Base-by-base conservation (phyloP, 2,797 vertebrate species). In the Poliocrania exsul region DNA sequence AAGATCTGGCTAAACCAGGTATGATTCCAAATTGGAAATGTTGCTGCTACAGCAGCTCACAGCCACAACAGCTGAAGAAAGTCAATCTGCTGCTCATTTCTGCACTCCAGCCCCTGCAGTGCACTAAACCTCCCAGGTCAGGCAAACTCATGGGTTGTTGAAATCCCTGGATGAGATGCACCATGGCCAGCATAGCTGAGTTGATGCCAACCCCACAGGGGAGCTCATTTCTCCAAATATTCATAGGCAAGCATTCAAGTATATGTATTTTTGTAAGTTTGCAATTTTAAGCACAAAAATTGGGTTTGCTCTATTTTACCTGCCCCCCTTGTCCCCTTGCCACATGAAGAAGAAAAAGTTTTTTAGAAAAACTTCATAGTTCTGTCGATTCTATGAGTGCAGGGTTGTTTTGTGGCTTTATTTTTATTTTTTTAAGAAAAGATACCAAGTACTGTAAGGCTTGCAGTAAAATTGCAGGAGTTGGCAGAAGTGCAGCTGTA, bases 401-500 rank as follows among this genome's bases (percentile, higher is more conserved):
- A 73, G 12, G 29, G 19, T 9, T 86, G 23, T 51, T 89, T 33
- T 31, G 25, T 40, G 31, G 4, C 17, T 77, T 53, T 35, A 13
- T 13, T 23, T 46, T 44, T 35, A 5, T 18, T 37, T 51, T 70
- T 80, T 72, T 18, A 61, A 70, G 56, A 47, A 74, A 77, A 81
- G 12, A 38, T 4, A 85, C 23, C 61, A 78, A 79, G 61, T 50
- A 50, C 33, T 74, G 11, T 78, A 62, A 94, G 13, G 42, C 56
- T 77, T 81, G 44, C 56, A 77, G 67, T 40, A 89, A 85, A 91
- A 92, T 28, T 54, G 67, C 78, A 91, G 58, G 70, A 77, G 60
- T 42, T 93, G 62, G 85, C 71, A 87, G 31, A 81, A 80, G 40
- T 19, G 72, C 67, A 87, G 81, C 64, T 87, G 58, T 75, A 91